A percentile compares a stretch with the other conserved stretches of the same genome.
These are phyloP conservation scores for Acromyrmex charruanus DNA, from an alignment of 1,140 invertebrate genomes.

Conservation along the genomic window DNA sequence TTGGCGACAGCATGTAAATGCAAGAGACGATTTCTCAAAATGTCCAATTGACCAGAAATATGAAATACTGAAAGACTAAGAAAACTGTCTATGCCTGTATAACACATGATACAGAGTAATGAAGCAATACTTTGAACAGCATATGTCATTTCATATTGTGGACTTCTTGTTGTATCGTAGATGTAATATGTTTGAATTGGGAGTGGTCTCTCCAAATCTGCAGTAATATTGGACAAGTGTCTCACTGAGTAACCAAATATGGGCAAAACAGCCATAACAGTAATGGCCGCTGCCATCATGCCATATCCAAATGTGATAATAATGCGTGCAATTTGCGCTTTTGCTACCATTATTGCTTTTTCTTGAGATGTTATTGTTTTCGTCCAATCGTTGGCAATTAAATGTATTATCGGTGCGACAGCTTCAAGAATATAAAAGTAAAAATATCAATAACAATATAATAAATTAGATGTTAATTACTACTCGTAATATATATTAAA, in stretches of 20 bases:
- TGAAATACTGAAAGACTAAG: slow-evolving; percentile 30
- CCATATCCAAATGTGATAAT: neutral
- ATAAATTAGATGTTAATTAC: no score
- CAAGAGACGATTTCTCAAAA: neutral
- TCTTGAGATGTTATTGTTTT: no score
- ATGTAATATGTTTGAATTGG: slow-evolving; percentile 32
- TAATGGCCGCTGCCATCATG: neutral
- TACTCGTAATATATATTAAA: no score
- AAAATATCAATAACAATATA: no score
- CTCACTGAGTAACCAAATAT: neutral
- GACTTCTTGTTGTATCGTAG: slow-evolving; percentile 25
- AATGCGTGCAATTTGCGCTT: neutral
- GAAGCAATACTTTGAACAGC: neutral
- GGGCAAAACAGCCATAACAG: neutral
- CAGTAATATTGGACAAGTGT: neutral
- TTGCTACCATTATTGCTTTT: neutral
- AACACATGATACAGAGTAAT: neutral
- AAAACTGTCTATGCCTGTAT: slow-evolving; percentile 34
- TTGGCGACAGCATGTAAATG: neutral
- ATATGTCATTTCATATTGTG: slow-evolving; percentile 49
- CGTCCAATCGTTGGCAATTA: no score
- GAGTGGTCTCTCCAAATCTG: neutral
- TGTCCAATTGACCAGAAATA: slow-evolving; percentile 45
- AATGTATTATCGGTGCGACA: no score
- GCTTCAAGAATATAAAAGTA: no score